Evolutionary conservation across 2,888 invertebrate species (phyloP), one percentile per base, ranked within the genome.

Genomic region (Drosophila yooni): DNA sequence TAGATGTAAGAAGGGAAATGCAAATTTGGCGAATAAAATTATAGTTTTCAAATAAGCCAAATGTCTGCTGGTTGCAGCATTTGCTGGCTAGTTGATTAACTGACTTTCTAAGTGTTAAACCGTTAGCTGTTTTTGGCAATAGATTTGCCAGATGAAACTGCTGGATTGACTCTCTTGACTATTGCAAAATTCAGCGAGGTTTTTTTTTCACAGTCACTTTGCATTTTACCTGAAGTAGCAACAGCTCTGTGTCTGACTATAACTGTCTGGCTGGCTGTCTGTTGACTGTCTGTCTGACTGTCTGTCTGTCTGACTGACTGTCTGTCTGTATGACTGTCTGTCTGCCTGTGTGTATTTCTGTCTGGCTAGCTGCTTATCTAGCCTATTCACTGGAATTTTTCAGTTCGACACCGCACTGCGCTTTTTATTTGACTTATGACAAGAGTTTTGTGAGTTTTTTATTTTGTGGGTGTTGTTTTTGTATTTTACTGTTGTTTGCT

Each of bases 361-460:
- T 36, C 56, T 78, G 82, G 48, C 74, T 80, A 74, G 75, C 60
- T 76, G 76, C 87, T 83, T 87, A 84, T 83, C 84, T 83, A 70
- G 84, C 79, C 86, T 76, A 88, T 86, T 87, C 82, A 84, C 62
- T 70, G 70, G 77, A 76, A 80, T 88, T 74, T 58, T 60, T 74
- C 51, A 21, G 34, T 66, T 58, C 51, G 68, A 67, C 64, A 68
- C 61, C 61, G 67, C 74, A 53, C 74, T 82, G 88, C 81, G 81
- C 86, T 88, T 90, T 86, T 87, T 87, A 82, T 87, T 87, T 87
- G 90, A 86, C 89, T 87, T 87, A 88, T 87, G 88, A 88, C 90
- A 88, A 81, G 74, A 83, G 72, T 82, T 66, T 15, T 50, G 21
- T n/a, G 46, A 61, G 43, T 21, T 53, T n/a, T 60, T 43, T 74